Evolutionary conservation across 2,888 invertebrate species (phyloP).

Genomic region (Bimastos eiseni): DNA sequence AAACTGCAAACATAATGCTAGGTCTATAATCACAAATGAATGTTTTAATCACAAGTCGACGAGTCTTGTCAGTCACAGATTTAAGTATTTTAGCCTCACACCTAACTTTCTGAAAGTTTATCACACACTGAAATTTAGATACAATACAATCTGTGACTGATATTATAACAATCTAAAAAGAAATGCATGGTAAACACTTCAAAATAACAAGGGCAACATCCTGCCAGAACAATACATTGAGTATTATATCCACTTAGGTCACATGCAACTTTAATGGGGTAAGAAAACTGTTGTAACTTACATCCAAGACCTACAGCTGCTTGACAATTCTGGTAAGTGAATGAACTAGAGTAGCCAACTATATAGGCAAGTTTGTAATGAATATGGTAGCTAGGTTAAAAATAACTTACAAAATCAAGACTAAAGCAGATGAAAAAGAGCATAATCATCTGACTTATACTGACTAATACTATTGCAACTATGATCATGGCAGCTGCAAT

Average conservation of each 20-base stretch:
- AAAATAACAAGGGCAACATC: background rate
- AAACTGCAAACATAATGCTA: background rate
- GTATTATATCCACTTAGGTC: background rate
- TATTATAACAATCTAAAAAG: background rate
- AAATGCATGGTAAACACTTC: background rate
- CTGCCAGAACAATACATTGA: background rate
- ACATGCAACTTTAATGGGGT: background rate
- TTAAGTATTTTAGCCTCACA: background rate
- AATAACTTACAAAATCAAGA: background rate
- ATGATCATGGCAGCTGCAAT: background rate
- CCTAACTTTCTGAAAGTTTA: background rate
- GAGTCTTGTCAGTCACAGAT: background rate
- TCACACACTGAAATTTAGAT: background rate
- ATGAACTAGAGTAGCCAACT: background rate
- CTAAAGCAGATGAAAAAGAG: background rate
- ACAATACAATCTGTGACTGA: background rate
- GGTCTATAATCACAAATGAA: background rate
- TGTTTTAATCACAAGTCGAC: background rate
- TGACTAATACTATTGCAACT: background rate
- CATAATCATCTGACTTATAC: background rate
- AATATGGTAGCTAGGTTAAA: background rate
- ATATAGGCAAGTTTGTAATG: background rate
- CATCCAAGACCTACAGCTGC: background rate
- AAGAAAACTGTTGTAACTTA: background rate
- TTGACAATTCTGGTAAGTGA: background rate